These are phyloP conservation scores for Myrmecophaga tridactyla DNA, from an alignment of 2,113 vertebrate species.

Conservation along the genomic window DNA sequence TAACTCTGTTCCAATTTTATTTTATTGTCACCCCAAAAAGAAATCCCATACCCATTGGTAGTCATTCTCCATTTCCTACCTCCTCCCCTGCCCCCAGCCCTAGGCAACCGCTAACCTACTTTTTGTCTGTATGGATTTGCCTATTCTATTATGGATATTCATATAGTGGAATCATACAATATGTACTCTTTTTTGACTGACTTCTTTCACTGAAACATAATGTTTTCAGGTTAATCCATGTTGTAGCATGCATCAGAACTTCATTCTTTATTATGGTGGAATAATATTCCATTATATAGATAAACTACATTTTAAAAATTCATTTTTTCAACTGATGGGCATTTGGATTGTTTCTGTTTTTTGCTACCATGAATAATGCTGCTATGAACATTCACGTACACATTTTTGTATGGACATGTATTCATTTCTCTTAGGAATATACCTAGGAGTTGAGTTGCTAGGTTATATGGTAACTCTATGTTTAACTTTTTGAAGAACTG, in stretches of 20 bases:
- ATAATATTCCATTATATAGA: neutral
- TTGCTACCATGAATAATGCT: neutral
- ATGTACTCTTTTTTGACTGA: neutral
- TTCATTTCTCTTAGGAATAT: constrained; percentile 19
- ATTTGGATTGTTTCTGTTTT: constrained; percentile 17
- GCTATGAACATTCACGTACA: neutral
- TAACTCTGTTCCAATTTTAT: neutral
- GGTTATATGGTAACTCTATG: neutral
- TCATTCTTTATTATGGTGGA: neutral
- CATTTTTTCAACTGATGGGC: neutral
- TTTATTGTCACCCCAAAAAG: neutral
- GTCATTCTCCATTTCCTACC: neutral
- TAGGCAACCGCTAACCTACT: too few species aligned
- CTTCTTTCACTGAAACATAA: neutral
- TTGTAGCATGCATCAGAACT: neutral
- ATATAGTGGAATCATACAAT: too few species aligned
- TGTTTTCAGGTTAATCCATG: neutral
- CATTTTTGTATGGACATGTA: neutral
- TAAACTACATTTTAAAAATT: neutral
- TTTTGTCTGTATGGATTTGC: neutral
- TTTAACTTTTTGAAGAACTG: constrained; percentile 3
- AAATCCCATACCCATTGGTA: neutral
- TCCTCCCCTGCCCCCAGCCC: neutral
- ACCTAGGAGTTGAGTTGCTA: neutral
- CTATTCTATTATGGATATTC: neutral